Evolutionary conservation across 2,888 invertebrate species (phyloP), one percentile per base, ranked within the genome.

Genomic region (Caenorhabditis afra): DNA sequence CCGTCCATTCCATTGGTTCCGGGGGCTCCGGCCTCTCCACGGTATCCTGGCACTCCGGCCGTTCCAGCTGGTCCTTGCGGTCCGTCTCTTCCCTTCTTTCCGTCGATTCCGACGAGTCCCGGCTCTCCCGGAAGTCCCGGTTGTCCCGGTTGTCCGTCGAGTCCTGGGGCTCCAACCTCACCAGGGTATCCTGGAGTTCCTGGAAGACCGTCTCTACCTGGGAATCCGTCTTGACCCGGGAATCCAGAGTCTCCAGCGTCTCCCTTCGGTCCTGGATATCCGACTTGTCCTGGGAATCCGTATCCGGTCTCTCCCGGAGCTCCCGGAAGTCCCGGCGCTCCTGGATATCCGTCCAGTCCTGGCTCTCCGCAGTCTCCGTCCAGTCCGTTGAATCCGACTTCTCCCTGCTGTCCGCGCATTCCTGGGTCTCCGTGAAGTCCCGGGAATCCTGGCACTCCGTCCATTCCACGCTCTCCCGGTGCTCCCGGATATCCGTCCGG

Each of bases 11-110:
- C 89, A 62, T 83, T 82, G 8, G 76, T 76, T 70, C 85, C 85
- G 22, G 81, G 79, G 4, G 90, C 88, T 57, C 93, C 93, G 52
- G 91, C 90, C 7, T 87, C 92, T 35, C 93, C 93, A 16, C 90
- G 84, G 5, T 90, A 88, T 57, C 93, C 93, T 49, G 91, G 90
- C 3, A 65, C 49, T 59, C 85, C 85, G 18, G 79, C 53, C 14
- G 62, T 39, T 66, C 86, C 86, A 18, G 64, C 55, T n/a, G 47
- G 70, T 67, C 84, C 84, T 55, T 65, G 75, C 23, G 65, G 62
- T 67, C 88, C 88, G 39, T 84, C 85, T 22, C 84, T 77, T 50
- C 89, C 89, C 53, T 85, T 81, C 74, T 88, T 87, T 58, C 89
- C 89, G 39, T 86, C 88, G 52, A 88, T 87, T 41, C 88, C 90